phyloP scores from a whole-genome alignment of 2,797 vertebrate species.

The Balearica regulorum region DNA sequence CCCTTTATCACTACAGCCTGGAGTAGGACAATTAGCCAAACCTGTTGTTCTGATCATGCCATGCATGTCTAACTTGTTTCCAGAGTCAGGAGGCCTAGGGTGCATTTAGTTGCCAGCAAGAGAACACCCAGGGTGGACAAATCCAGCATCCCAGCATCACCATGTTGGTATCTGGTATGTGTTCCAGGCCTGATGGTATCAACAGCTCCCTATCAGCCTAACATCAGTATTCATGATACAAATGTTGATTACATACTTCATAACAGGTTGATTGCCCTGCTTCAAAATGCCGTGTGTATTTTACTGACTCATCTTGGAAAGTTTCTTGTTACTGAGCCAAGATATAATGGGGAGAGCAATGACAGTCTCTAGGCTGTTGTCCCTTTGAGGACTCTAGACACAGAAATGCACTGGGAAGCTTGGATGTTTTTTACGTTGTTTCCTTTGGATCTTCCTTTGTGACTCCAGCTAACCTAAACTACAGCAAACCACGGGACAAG shows the following conservation, averaged over 20 bases:
- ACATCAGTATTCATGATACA: background rate
- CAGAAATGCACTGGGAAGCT: background rate
- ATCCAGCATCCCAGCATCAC: background rate
- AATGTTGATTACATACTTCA: background rate
- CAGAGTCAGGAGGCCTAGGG: background rate
- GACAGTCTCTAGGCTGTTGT: background rate
- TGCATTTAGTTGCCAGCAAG: background rate
- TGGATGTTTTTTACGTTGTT: background rate
- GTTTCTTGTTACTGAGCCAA: background rate
- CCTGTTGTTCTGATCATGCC: background rate
- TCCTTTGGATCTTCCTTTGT: background rate
- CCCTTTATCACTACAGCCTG: background rate
- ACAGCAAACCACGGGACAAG: background rate
- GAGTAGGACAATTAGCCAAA: background rate
- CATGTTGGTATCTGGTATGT: background rate
- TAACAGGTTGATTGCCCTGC: background rate
- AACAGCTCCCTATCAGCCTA: background rate
- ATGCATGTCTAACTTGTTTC: background rate
- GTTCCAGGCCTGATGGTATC: background rate
- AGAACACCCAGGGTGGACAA: background rate
- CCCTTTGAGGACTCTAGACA: background rate
- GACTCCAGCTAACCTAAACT: background rate
- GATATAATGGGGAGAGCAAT: background rate
- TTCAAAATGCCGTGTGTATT: background rate
- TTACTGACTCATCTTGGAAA: background rate